A percentile compares a stretch with the other conserved stretches of the same genome.
Evolutionary conservation across 53 echinoderm and acorn worm species (phyloP).

Genomic region (Crossaster papposus): DNA sequence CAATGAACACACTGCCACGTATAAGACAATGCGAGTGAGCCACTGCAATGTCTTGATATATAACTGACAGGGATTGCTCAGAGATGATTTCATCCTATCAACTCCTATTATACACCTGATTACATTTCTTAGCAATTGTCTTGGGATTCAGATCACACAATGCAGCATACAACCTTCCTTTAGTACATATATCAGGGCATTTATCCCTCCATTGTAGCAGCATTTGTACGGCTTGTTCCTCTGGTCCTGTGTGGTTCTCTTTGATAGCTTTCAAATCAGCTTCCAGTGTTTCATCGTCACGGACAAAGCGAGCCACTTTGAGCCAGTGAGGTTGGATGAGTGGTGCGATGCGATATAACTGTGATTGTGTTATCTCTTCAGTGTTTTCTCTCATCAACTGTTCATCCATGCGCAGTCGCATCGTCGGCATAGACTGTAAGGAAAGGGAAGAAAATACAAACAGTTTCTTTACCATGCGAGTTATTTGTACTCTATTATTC

Average conservation of each 20-base stretch:
- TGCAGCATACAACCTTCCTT: constrained; percentile 79
- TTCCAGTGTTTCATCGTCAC: constrained; percentile 93
- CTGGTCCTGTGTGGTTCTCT: constrained; percentile 73
- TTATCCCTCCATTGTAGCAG: constrained; percentile 96
- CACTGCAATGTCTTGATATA: too few species aligned
- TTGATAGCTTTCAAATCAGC: constrained; percentile 83
- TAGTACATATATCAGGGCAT: constrained; percentile 89
- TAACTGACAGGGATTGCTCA: background rate
- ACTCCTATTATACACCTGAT: constrained; percentile 75
- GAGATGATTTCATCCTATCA: background rate
- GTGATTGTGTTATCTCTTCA: constrained; percentile 76
- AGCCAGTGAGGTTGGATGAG: constrained; percentile 94
- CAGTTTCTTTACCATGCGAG: too few species aligned
- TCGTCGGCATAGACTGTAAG: constrained; percentile 68
- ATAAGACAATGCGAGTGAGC: too few species aligned
- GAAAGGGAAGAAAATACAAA: too few species aligned
- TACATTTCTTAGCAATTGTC: constrained; percentile 86
- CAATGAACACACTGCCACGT: too few species aligned
- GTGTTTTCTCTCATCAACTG: constrained; percentile 67
- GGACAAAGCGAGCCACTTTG: constrained; percentile 86
- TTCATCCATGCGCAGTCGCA: constrained; percentile 62
- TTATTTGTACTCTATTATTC: too few species aligned
- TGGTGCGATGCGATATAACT: constrained; percentile 93
- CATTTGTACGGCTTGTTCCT: constrained; percentile 98
- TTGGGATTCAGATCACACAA: constrained; percentile 88